These are phyloP conservation scores for Dolichotis patagonum DNA, from an alignment of 2,113 vertebrate species.

Conservation along the genomic window DNA sequence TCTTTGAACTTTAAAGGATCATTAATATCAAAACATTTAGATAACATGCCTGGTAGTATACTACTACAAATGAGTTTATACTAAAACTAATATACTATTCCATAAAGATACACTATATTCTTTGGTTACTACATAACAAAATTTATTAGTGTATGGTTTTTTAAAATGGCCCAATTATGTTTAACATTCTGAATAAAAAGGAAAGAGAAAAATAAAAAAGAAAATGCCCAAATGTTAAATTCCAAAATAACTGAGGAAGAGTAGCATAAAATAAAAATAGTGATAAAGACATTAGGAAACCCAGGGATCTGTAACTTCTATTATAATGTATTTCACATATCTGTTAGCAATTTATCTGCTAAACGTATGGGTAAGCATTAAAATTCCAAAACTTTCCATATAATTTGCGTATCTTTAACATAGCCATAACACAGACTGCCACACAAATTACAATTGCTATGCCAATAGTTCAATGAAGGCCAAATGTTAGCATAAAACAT, in stretches of 20 bases:
- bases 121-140: not conserved
- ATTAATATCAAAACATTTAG: not conserved
- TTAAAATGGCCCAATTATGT: not conserved
- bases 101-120: not conserved
- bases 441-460: not conserved
- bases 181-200: not conserved
- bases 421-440: not conserved
- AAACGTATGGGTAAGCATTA: not conserved
- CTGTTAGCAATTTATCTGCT: not conserved
- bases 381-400: not conserved
- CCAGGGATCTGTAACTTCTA: not conserved
- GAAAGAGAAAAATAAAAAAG: not conserved
- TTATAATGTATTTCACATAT: not conserved
- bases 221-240: not conserved
- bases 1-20: slow-evolving; percentile 2
- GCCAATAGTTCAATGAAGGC: not conserved
- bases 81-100: not conserved
- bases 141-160: not conserved
- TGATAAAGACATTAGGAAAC: not conserved
- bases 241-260: not conserved
- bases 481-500: not conserved
- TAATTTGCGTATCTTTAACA: not conserved
- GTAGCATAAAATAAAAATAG: not conserved
- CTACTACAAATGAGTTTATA: slow-evolving; percentile 31
- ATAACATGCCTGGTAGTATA: not conserved